phyloP scores from a whole-genome alignment of 2,888 invertebrate species.

The Stramonita haemastoma region DNA sequence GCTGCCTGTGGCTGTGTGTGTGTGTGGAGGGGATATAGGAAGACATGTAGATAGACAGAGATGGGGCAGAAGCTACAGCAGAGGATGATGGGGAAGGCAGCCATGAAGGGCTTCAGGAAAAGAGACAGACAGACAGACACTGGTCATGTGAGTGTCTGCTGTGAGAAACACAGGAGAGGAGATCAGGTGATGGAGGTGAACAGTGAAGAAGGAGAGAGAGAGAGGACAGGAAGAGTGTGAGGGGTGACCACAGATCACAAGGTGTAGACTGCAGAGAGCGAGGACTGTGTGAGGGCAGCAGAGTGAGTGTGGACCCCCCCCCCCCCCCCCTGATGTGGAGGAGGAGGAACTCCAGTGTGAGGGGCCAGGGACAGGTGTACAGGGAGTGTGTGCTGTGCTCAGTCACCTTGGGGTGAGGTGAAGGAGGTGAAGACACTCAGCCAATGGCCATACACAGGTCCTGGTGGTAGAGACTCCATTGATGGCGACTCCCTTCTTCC shows the following conservation, averaged over 20 bases:
- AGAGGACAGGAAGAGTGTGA: not conserved
- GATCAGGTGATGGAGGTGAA: not conserved
- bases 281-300: not conserved
- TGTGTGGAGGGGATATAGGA: not conserved
- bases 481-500: not conserved
- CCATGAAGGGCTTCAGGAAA: too few species aligned
- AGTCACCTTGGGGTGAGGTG: too few species aligned
- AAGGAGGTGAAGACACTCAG: not conserved
- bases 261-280: not conserved
- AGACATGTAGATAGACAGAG: not conserved
- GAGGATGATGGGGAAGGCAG: not conserved
- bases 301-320: too few species aligned
- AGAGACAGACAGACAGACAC: not conserved
- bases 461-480: not conserved
- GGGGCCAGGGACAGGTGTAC: too few species aligned
- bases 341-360: too few species aligned
- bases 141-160: not conserved
- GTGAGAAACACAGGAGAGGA: too few species aligned
- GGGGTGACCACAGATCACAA: not conserved
- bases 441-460: too few species aligned
- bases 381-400: too few species aligned
- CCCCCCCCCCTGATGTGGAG: too few species aligned
- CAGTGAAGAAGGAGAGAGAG: too few species aligned
- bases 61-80: not conserved
- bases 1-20: not conserved